Evolutionary conservation across 1,140 invertebrate genomes (phyloP).

Genomic region (Mycetomoellerius zeteki): DNA sequence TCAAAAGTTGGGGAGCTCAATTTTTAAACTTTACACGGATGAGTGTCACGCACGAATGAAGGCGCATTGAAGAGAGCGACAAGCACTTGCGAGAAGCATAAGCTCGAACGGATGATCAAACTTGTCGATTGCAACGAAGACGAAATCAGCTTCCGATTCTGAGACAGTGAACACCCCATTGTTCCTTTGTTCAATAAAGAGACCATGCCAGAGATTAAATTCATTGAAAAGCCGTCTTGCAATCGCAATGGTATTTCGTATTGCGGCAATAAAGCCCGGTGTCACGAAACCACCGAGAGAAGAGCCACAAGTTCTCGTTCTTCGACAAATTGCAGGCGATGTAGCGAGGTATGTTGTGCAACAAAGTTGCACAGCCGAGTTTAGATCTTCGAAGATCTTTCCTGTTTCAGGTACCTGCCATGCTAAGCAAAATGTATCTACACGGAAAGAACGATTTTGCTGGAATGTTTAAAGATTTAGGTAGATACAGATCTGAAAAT

Average conservation of each 20-base stretch:
- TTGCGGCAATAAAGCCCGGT: constrained; percentile 47
- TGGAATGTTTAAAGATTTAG: too few species aligned
- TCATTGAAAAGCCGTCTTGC: constrained; percentile 50
- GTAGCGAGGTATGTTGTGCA: constrained; percentile 29
- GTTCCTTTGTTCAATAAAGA: not conserved
- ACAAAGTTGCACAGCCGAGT: constrained; percentile 35
- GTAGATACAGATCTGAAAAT: too few species aligned
- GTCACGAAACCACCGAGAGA: constrained; percentile 58
- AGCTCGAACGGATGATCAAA: constrained; percentile 51
- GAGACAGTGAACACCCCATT: constrained; percentile 31
- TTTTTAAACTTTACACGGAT: too few species aligned
- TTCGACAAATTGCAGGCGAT: constrained; percentile 57
- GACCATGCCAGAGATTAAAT: constrained; percentile 22
- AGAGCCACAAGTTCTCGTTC: constrained; percentile 49
- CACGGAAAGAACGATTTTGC: too few species aligned
- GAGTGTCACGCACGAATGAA: constrained; percentile 14
- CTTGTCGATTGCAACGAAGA: constrained; percentile 19
- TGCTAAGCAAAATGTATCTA: not conserved
- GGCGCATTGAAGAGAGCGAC: constrained; percentile 16
- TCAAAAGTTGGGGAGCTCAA: too few species aligned
- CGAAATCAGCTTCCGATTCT: constrained; percentile 39
- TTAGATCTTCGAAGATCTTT: constrained; percentile 18
- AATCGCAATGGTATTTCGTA: constrained; percentile 40
- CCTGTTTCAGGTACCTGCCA: not conserved
- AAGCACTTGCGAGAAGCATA: constrained; percentile 45